A percentile compares a stretch with the other conserved stretches of the same genome.
Evolutionary conservation across 2,113 vertebrate species (phyloP).

Genomic region (Cyphomyrus plagiostoma): DNA sequence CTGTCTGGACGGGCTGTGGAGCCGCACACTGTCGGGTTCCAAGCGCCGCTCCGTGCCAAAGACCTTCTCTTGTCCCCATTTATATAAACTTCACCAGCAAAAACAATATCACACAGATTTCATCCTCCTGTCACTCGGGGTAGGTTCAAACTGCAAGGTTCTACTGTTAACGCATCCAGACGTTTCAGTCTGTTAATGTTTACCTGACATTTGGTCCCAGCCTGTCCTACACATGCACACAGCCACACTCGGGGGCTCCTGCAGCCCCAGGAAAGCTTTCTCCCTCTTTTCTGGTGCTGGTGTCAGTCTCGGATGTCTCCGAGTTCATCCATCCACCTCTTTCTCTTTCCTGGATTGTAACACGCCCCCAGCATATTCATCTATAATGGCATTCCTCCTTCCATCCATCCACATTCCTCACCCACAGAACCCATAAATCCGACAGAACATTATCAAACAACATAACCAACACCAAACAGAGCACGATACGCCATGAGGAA

Average conservation of each 20-base stretch:
- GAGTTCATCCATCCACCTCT: slow-evolving; percentile 44
- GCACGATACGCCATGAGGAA: not conserved
- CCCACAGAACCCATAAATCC: not conserved
- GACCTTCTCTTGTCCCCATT: not conserved
- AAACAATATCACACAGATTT: not conserved
- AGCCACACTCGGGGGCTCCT: not conserved
- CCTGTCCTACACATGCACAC: slow-evolving; percentile 20
- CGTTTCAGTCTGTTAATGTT: not conserved
- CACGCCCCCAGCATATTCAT: not conserved
- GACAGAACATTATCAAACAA: not conserved
- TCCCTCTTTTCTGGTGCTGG: slow-evolving; percentile 49
- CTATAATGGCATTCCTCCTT: not conserved
- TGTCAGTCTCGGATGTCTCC: slow-evolving; percentile 53
- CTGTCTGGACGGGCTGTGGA: not conserved
- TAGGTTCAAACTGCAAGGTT: not conserved
- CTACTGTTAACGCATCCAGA: not conserved
- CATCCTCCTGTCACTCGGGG: not conserved
- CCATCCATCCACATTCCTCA: not conserved
- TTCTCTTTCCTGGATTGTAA: slow-evolving; percentile 54
- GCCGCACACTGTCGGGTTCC: not conserved
- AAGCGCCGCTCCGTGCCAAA: not conserved
- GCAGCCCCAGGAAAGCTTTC: slow-evolving; percentile 52
- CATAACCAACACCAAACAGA: not conserved
- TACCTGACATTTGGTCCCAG: not conserved
- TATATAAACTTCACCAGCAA: not conserved